Evolutionary conservation across 2,797 vertebrate genomes (phyloP), one percentile per base, ranked within the genome.

Genomic region (Hyperoplus lanceolatus): DNA sequence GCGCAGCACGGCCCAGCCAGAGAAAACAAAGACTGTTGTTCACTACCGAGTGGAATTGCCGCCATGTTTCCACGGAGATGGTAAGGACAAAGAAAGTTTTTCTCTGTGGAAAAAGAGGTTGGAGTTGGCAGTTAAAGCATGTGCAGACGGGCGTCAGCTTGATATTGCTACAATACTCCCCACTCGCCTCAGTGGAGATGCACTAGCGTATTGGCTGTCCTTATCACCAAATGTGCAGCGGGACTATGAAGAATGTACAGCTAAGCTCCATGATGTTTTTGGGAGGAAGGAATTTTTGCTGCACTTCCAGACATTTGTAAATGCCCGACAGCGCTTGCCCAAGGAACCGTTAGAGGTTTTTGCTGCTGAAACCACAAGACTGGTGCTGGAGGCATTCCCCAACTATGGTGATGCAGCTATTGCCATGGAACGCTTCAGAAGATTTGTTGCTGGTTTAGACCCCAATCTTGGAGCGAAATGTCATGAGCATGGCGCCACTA

Each of bases 41-140:
- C 65, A 83, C 43, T 83, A 79, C 39, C 10, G 55, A 50, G 49
- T 83, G 18, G 50, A 75, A 14, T 60, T 83, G 4, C 76, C 67
- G 4, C 72, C 61, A 43, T 76, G 8, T 54, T 79, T 79, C n/a
- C 72, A 79, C 15, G 76, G 72, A 5, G 67, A 83, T 53, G 67
- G 72, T 70, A 75, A 79, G 71, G 67, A 83, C n/a, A 68, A 79
- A 62, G 61, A 79, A 58, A 55, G 61, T 68, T 83, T 79, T 72
- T 61, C 51, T 36, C 50, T 71, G 41, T 79, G 51, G 61, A 83
- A 72, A 83, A 50, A 39, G 0, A 71, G 62, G 10, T 42, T 76
- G n/a, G 67, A 79, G n/a, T 58, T 75, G 1, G 72, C 72, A 56
- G 72, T 72, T 39, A 83, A 79, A 41, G 72, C 62, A 1, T 79